Percentiles rank a stretch among this genome's conserved stretches.
Conservation (phyloP, 2,113 vertebrate genomes). For the Haplochromis burtoni region DNA sequence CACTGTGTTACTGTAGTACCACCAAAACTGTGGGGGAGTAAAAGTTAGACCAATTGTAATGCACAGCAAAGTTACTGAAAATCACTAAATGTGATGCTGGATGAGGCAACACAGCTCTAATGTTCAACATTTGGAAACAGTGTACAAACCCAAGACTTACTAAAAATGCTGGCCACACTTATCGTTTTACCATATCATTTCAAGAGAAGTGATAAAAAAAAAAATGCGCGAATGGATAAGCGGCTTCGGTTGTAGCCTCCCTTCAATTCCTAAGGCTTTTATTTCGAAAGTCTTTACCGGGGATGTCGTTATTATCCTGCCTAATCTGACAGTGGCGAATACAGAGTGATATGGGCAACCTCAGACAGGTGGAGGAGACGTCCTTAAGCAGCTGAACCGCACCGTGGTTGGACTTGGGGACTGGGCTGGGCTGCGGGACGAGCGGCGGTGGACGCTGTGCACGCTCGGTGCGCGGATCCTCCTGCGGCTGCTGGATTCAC, state of each 20-base stretch:
- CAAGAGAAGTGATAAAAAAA: neutral
- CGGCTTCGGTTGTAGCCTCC: neutral
- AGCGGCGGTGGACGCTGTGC: constrained; percentile 55
- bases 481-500: constrained; percentile 32
- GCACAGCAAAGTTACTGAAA: neutral
- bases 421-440: constrained; percentile 55
- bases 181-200: neutral
- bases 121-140: neutral
- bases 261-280: neutral
- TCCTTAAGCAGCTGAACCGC: constrained; percentile 36
- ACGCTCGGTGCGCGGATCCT: constrained; percentile 46
- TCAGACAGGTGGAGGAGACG: constrained; percentile 68
- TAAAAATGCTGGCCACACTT: neutral
- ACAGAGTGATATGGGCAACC: constrained; percentile 32
- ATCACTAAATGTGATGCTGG: neutral
- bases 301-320: neutral
- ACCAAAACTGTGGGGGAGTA: neutral
- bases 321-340: neutral
- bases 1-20: neutral
- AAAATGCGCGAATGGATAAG: neutral
- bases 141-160: neutral
- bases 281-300: constrained; percentile 15
- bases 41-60: neutral
- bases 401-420: constrained; percentile 27
- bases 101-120: neutral